These are phyloP conservation scores for Gryllus longicercus DNA, from an alignment of 2,888 invertebrate genomes.

Conservation along the genomic window DNA sequence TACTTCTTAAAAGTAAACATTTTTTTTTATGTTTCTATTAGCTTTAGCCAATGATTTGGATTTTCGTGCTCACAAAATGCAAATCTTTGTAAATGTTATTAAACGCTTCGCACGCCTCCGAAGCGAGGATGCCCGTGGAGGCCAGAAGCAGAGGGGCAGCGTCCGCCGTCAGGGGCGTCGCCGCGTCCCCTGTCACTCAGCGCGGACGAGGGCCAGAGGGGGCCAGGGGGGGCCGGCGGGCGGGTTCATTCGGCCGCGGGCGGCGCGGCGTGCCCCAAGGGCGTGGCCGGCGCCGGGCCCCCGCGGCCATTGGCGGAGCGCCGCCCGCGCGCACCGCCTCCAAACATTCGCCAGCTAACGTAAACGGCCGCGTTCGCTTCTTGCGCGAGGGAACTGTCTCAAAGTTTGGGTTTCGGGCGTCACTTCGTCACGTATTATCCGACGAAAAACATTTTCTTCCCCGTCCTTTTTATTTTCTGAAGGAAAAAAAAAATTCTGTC, in stretches of 20 bases:
- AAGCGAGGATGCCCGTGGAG: too few species aligned
- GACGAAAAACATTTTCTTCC: not conserved
- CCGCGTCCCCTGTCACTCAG: not conserved
- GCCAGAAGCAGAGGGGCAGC: not conserved
- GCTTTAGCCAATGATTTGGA: too few species aligned
- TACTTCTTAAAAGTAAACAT: too few species aligned
- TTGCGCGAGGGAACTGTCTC: not conserved
- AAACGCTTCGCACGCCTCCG: too few species aligned
- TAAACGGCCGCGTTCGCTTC: not conserved
- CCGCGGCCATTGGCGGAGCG: not conserved
- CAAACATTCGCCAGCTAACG: not conserved
- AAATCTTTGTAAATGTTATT: too few species aligned
- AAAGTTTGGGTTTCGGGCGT: not conserved
- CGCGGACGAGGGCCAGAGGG: not conserved
- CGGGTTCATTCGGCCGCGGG: not conserved
- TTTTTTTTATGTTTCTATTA: too few species aligned
- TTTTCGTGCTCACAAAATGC: too few species aligned
- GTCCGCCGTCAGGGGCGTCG: not conserved
- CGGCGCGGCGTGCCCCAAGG: not conserved
- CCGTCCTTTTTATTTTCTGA: not conserved
- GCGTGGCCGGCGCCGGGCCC: not conserved
- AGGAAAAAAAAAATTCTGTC: not conserved
- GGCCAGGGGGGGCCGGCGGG: not conserved
- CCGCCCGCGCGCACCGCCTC: not conserved
- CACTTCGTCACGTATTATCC: slow-evolving; percentile 10